Conservation (phyloP, 2,888 invertebrate species). For the Agrotis clavis region DNA sequence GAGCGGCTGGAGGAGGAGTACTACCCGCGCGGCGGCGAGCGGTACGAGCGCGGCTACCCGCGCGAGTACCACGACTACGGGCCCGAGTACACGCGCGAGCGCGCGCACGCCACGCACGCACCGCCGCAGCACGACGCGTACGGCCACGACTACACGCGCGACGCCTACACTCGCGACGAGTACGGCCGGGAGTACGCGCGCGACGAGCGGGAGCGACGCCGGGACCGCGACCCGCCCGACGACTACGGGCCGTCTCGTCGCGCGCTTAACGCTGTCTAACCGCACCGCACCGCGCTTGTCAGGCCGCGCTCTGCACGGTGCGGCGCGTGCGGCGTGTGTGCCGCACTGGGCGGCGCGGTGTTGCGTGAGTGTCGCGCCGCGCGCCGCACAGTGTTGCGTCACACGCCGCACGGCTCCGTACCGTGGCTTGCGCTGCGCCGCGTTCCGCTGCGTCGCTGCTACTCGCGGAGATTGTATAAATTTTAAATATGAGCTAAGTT, state of each 20-base stretch:
- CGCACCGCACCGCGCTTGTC: constrained; percentile 65
- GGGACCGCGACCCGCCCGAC: constrained; percentile 86
- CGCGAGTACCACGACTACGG: constrained; percentile 72
- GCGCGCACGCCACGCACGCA: constrained; percentile 64
- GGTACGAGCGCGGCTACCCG: constrained; percentile 76
- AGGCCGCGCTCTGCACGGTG: constrained; percentile 1
- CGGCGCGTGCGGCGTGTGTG: constrained; percentile 22
- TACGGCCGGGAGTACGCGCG: constrained; percentile 89
- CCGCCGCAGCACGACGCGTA: constrained; percentile 73
- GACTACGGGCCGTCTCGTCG: constrained; percentile 93
- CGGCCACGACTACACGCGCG: constrained; percentile 81
- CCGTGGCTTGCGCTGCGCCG: constrained; percentile 92
- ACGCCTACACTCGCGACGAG: constrained; percentile 83
- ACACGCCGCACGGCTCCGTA: constrained; percentile 85
- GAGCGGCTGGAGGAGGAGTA: constrained; percentile 91
- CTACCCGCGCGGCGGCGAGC: constrained; percentile 81
- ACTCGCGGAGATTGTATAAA: constrained; percentile 80
- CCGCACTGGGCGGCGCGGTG: constrained; percentile 41
- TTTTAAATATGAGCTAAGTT: constrained; percentile 87
- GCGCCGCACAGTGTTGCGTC: constrained; percentile 79
- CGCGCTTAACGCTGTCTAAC: constrained; percentile 94
- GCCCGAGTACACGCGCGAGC: constrained; percentile 67
- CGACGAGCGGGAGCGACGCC: constrained; percentile 84
- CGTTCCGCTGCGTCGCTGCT: constrained; percentile 72
- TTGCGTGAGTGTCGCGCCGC: constrained; percentile 91